Conservation (phyloP, 2,888 invertebrate species). For the Mythimna ferrago region DNA sequence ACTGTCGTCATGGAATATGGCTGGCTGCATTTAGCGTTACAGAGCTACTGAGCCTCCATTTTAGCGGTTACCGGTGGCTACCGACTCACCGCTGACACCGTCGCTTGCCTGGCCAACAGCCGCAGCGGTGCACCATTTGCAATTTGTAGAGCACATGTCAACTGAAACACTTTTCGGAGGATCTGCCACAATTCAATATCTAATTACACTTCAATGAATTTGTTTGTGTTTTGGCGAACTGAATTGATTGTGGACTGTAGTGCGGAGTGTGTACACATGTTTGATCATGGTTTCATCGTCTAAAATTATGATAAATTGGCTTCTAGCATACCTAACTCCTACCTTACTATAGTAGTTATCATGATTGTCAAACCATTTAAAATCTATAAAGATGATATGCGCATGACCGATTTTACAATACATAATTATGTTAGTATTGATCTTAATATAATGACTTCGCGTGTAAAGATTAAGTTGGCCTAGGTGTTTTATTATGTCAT, state of each 20-base stretch:
- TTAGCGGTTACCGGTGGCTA: constrained; percentile 53
- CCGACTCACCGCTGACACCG: constrained; percentile 84
- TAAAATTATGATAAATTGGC: constrained; percentile 2
- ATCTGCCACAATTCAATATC: constrained; percentile 72
- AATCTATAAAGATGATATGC: constrained; percentile 2
- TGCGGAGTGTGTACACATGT: background rate
- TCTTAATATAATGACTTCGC: constrained; percentile 39
- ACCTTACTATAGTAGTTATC: constrained; percentile 3
- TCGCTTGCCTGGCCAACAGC: constrained; percentile 80
- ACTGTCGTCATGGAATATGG: constrained; percentile 49
- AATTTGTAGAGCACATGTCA: constrained; percentile 78
- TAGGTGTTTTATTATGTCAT: constrained; percentile 42
- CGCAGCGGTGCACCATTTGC: constrained; percentile 85
- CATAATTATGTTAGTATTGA: constrained; percentile 12
- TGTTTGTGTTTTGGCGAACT: constrained; percentile 12
- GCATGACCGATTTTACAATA: constrained; percentile 15
- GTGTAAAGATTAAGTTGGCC: constrained; percentile 14
- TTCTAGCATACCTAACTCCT: constrained; percentile 20
- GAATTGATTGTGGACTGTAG: constrained; percentile 6
- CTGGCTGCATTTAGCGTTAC: constrained; percentile 42
- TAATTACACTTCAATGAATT: constrained; percentile 24
- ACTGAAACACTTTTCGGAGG: constrained; percentile 78
- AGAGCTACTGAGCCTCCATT: constrained; percentile 32
- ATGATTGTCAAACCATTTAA: constrained; percentile 17
- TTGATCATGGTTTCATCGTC: constrained; percentile 1